phyloP scores from a whole-genome alignment of 2,113 vertebrate genomes.

The Accipiter cooperii region DNA sequence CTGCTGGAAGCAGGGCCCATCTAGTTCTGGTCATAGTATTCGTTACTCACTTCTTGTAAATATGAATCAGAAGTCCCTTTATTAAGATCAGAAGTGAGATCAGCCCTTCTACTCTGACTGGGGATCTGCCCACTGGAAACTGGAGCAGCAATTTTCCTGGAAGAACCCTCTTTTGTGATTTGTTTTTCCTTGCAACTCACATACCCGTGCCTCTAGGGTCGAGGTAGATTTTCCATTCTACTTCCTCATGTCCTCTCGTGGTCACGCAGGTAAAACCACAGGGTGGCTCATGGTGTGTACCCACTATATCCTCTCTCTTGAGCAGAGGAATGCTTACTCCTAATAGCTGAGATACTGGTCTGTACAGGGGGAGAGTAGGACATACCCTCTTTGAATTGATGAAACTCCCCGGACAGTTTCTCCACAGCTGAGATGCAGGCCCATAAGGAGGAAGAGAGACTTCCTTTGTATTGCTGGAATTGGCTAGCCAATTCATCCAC shows the following conservation, averaged over 20 bases:
- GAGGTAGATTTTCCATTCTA: too few relatives aligned
- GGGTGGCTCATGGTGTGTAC: neutral
- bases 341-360: neutral
- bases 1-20: neutral
- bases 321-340: neutral
- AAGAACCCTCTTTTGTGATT: too few relatives aligned
- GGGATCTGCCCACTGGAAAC: too few relatives aligned
- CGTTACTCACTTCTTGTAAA: neutral
- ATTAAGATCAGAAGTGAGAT: too few relatives aligned
- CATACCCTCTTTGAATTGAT: neutral
- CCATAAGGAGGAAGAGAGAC: neutral
- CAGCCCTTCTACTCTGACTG: too few relatives aligned
- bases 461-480: too few relatives aligned
- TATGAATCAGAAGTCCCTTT: neutral
- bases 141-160: too few relatives aligned
- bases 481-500: neutral
- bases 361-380: neutral
- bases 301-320: neutral
- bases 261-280: neutral
- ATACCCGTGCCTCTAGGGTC: too few relatives aligned
- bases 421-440: neutral
- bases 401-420: neutral
- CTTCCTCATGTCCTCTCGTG: neutral
- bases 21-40: neutral
- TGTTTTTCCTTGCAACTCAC: too few relatives aligned